Evolutionary conservation across 2,888 invertebrate species (phyloP).

Genomic region (Aplocera efformata): DNA sequence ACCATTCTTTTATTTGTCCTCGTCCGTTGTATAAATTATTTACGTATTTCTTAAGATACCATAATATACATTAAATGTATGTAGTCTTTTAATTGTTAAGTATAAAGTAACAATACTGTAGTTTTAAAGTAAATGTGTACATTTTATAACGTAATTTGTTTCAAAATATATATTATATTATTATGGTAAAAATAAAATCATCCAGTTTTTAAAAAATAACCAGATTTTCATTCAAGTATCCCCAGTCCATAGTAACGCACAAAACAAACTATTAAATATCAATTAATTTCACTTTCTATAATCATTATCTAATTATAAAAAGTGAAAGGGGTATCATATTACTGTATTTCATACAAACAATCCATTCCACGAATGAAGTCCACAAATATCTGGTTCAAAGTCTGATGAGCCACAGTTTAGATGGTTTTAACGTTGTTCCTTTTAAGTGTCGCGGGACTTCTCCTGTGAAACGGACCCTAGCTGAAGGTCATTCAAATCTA

Average conservation of each 20-base stretch:
- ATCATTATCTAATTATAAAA: no score
- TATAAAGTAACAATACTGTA: constrained; percentile 73
- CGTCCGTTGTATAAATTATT: constrained; percentile 77
- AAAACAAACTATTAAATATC: background rate
- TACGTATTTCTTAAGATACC: constrained; percentile 65
- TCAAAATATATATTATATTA: constrained; percentile 85
- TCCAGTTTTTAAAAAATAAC: constrained; percentile 82
- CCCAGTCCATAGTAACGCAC: background rate
- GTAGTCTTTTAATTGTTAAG: constrained; percentile 80
- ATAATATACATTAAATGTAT: constrained; percentile 78
- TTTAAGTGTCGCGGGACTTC: no score
- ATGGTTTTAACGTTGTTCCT: no score
- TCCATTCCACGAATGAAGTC: no score
- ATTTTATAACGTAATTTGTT: constrained; percentile 89
- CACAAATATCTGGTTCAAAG: no score
- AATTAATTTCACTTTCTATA: no score
- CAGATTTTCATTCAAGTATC: constrained; percentile 53
- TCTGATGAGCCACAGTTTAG: no score
- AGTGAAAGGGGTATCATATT: no score
- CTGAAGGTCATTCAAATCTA: no score
- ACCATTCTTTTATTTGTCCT: constrained; percentile 49
- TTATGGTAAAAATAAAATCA: constrained; percentile 84
- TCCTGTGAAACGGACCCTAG: no score
- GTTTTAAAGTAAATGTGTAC: constrained; percentile 83
- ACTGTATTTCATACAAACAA: no score